Evolutionary conservation across 2,888 invertebrate genomes (phyloP).

Genomic region (Pseudococcus viburni): DNA sequence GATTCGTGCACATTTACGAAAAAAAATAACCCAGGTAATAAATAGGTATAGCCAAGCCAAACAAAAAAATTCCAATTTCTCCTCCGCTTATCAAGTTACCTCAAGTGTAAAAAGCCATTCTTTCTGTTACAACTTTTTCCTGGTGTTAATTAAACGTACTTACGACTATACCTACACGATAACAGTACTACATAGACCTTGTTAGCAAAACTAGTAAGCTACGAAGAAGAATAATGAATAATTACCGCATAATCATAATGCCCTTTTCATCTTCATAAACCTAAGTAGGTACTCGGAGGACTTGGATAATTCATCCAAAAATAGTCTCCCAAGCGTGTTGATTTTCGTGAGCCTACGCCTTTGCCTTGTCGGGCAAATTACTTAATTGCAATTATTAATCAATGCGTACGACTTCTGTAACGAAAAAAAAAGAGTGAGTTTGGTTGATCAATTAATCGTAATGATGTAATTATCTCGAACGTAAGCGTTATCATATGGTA

Average conservation of each 20-base stretch:
- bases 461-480: slow-evolving; percentile 52
- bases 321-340: background rate
- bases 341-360: background rate
- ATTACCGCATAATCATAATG: background rate
- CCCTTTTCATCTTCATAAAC: background rate
- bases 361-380: slow-evolving; percentile 8
- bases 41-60: background rate
- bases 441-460: slow-evolving; percentile 53
- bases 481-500: slow-evolving; percentile 34
- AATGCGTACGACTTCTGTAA: background rate
- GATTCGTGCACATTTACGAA: background rate
- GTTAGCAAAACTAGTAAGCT: background rate
- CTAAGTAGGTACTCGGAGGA: background rate
- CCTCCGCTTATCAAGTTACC: slow-evolving; percentile 11
- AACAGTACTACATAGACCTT: slow-evolving; percentile 24
- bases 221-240: background rate
- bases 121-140: slow-evolving; percentile 30
- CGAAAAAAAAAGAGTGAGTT: slow-evolving; percentile 30
- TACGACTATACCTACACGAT: background rate
- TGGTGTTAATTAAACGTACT: slow-evolving; percentile 46
- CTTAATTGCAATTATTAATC: slow-evolving; percentile 37
- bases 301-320: background rate
- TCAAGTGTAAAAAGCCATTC: slow-evolving; percentile 38
- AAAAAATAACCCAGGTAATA: background rate
- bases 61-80: slow-evolving; percentile 12